Conservation (phyloP, 2,888 invertebrate species). For the Hydriomena furcata region DNA sequence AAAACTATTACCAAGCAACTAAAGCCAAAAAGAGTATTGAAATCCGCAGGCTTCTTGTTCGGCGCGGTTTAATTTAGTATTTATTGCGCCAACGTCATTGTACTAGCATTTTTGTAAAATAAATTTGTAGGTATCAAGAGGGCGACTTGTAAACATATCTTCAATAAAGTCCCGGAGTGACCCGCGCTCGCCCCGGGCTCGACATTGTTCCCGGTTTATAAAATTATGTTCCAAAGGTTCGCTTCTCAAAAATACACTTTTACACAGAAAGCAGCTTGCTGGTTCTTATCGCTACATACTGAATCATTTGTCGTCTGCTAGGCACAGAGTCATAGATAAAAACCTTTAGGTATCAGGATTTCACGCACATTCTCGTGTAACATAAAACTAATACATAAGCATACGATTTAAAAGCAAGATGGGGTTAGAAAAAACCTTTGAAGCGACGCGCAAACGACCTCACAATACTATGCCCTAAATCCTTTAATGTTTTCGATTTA, state of each 20-base stretch:
- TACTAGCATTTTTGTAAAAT: slow-evolving; percentile 46
- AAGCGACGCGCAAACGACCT: too few species aligned
- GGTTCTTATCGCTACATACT: too few species aligned
- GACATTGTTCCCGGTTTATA: slow-evolving; percentile 63
- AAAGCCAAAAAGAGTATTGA: not conserved
- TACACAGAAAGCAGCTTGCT: slow-evolving; percentile 1
- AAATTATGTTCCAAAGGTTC: slow-evolving; percentile 54
- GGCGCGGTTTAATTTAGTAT: not conserved
- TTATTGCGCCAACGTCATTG: slow-evolving; percentile 13
- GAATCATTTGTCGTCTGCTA: too few species aligned
- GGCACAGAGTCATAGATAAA: too few species aligned
- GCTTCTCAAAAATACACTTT: slow-evolving; percentile 11
- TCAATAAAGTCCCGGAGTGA: slow-evolving; percentile 60
- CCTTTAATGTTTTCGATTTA: too few species aligned
- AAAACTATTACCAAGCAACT: too few species aligned
- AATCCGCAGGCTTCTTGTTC: not conserved
- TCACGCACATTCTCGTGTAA: too few species aligned
- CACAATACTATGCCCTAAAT: too few species aligned
- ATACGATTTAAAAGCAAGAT: too few species aligned
- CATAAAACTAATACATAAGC: too few species aligned
- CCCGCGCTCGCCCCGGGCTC: slow-evolving; percentile 50
- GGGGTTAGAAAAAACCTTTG: too few species aligned
- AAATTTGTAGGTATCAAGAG: slow-evolving; percentile 46
- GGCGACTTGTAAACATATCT: slow-evolving; percentile 59
- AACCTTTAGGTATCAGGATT: too few species aligned